Conservation (phyloP, 2,888 invertebrate genomes). For the Apamea anceps region DNA sequence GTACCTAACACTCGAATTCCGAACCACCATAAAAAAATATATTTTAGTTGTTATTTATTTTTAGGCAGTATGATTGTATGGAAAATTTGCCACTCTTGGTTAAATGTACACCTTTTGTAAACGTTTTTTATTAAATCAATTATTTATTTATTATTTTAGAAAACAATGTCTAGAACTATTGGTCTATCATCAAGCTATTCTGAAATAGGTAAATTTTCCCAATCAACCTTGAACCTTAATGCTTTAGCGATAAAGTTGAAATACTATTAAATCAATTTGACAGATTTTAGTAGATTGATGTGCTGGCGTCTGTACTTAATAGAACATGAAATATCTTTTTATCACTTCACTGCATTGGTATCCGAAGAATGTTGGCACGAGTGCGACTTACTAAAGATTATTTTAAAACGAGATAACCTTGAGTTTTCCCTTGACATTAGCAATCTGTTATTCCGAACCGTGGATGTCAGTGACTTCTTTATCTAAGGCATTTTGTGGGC, state of each 20-base stretch:
- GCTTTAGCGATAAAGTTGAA: no score
- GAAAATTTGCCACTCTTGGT: no score
- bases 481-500: slow-evolving; percentile 60
- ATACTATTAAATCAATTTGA: no score
- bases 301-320: not conserved
- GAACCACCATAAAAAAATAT: no score
- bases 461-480: slow-evolving; percentile 70
- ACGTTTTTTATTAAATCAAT: no score
- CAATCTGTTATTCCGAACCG: slow-evolving; percentile 58
- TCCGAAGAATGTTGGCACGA: slow-evolving; percentile 47
- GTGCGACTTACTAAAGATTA: slow-evolving; percentile 23
- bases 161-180: not conserved
- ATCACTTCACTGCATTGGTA: slow-evolving; percentile 11
- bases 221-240: no score
- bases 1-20: no score
- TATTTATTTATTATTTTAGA: no score
- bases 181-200: slow-evolving; percentile 6
- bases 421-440: slow-evolving; percentile 69
- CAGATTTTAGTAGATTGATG: no score
- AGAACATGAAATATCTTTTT: slow-evolving; percentile 5
- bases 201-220: not conserved
- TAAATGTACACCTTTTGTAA: no score
- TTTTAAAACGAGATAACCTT: slow-evolving; percentile 60
- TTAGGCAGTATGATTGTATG: no score
- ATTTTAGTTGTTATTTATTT: no score